These are phyloP conservation scores for Rhagologus leucostigma DNA, from an alignment of 2,113 vertebrate species.

Conservation along the genomic window DNA sequence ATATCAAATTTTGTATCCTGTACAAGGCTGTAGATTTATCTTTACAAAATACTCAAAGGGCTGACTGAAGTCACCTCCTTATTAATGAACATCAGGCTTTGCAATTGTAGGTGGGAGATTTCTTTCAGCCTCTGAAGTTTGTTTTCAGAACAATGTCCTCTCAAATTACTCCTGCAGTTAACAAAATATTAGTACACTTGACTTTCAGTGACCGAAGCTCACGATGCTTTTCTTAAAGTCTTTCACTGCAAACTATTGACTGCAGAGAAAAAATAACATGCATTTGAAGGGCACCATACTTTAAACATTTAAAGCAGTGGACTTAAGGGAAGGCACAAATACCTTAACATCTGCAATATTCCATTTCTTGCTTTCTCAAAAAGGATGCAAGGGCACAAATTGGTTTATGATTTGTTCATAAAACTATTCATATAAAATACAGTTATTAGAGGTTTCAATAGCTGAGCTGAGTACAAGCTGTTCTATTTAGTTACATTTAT, in stretches of 20 bases:
- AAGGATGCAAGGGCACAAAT: background rate
- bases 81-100: background rate
- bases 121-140: background rate
- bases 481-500: background rate
- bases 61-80: background rate
- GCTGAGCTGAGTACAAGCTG: background rate
- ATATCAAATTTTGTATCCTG: background rate
- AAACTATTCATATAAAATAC: background rate
- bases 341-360: background rate
- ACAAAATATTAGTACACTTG: background rate
- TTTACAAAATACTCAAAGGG: background rate
- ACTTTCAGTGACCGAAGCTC: background rate
- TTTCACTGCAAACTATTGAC: background rate
- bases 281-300: background rate
- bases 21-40: background rate
- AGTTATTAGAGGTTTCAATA: background rate
- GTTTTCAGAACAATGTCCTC: background rate
- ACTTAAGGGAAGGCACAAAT: background rate
- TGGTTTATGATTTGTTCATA: background rate
- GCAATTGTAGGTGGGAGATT: background rate
- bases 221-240: background rate
- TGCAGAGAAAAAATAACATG: background rate
- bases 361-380: background rate
- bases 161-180: background rate
- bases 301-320: background rate